Conservation (phyloP, 2,888 invertebrate species). For the Cynaeus angustus region DNA sequence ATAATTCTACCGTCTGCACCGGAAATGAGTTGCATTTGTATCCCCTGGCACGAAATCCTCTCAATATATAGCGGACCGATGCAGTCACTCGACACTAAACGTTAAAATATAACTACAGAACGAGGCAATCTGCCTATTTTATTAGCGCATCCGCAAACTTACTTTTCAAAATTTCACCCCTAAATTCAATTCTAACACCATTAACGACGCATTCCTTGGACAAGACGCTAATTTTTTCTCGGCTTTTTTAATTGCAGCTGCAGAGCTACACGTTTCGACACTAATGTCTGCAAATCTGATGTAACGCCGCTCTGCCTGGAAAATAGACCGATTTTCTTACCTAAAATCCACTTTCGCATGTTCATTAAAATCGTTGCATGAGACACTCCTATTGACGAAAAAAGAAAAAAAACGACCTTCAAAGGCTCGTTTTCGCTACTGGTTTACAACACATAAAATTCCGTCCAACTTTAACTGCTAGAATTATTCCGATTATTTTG, state of each 20-base stretch:
- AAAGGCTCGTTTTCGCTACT: constrained; percentile 3
- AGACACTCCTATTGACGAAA: constrained; percentile 20
- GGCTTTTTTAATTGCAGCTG: not conserved
- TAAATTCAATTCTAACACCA: constrained; percentile 20
- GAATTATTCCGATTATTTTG: constrained; percentile 41
- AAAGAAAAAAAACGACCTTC: not conserved
- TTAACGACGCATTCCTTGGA: not conserved
- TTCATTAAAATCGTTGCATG: constrained; percentile 15
- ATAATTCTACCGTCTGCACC: constrained; percentile 55
- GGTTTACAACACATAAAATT: constrained; percentile 29
- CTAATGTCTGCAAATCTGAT: too few relatives aligned
- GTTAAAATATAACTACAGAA: constrained; percentile 45
- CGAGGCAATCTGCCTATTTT: constrained; percentile 37
- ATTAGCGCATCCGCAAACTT: constrained; percentile 33
- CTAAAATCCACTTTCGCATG: not conserved
- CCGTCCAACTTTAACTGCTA: constrained; percentile 18
- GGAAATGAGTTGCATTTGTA: constrained; percentile 58
- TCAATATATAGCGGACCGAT: constrained; percentile 46
- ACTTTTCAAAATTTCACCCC: constrained; percentile 33
- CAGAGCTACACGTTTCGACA: too few relatives aligned
- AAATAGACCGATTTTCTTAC: too few relatives aligned
- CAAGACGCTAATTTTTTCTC: constrained; percentile 11
- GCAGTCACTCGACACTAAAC: constrained; percentile 41
- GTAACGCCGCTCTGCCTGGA: too few relatives aligned
- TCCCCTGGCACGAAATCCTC: constrained; percentile 54